A percentile compares a stretch with the other conserved stretches of the same genome.
Conservation (phyloP, 2,113 vertebrate genomes). For the Diadophis punctatus region DNA sequence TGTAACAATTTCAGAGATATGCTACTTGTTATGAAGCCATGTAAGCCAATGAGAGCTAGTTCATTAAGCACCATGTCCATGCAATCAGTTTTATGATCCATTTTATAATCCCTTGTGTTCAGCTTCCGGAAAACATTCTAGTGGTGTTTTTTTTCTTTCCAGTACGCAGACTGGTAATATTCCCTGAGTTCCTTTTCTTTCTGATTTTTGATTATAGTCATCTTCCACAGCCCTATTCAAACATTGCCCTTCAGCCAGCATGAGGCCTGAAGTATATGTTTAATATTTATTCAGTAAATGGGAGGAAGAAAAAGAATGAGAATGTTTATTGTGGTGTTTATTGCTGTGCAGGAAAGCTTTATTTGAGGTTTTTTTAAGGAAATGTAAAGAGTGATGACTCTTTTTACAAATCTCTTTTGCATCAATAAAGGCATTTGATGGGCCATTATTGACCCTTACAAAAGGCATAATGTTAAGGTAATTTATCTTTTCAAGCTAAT, state of each 20-base stretch:
- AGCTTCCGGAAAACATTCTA: conserved; percentile 4
- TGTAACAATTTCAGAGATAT: not conserved
- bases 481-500: conserved; percentile 45
- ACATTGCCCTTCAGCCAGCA: conserved; percentile 35
- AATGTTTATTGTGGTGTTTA: conserved; percentile 16
- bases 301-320: conserved; percentile 31
- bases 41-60: not conserved
- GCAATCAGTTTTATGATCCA: conserved; percentile 36
- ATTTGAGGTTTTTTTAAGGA: not conserved
- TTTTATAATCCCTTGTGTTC: conserved; percentile 21
- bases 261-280: conserved; percentile 10
- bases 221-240: conserved; percentile 30
- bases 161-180: not conserved
- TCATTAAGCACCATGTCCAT: conserved; percentile 11
- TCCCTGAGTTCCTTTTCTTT: conserved; percentile 11
- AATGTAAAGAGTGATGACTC: conserved; percentile 4
- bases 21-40: not conserved
- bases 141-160: conserved; percentile 43
- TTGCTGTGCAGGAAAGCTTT: not conserved
- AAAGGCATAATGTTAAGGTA: conserved; percentile 36
- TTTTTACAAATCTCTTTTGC: conserved; percentile 12
- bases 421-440: conserved; percentile 25
- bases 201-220: conserved; percentile 14
- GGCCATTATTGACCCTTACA: conserved; percentile 14
- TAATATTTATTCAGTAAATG: conserved; percentile 33